These are phyloP conservation scores for Nasua narica DNA, from an alignment of 2,797 vertebrate genomes.

Conservation along the genomic window DNA sequence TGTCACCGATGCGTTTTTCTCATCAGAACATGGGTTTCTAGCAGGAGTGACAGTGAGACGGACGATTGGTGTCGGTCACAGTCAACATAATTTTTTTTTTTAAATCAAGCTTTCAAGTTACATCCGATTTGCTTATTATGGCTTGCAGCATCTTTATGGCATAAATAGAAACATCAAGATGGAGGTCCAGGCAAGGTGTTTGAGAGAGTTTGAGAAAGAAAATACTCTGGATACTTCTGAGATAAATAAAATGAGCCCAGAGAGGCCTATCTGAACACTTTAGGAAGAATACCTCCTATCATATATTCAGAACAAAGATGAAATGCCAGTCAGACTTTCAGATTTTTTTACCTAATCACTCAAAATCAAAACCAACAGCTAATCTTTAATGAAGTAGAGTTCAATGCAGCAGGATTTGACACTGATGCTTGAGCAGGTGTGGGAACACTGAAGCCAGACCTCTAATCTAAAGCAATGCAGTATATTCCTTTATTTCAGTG, in stretches of 20 bases:
- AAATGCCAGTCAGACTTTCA: background rate
- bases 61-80: background rate
- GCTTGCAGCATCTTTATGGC: background rate
- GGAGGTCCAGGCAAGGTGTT: background rate
- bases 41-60: background rate
- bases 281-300: background rate
- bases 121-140: background rate
- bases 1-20: background rate
- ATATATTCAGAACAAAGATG: slow-evolving; percentile 7
- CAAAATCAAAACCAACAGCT: slow-evolving; percentile 22
- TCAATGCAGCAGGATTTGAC: background rate
- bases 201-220: background rate
- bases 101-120: background rate
- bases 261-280: background rate
- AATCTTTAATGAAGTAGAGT: background rate
- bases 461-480: background rate
- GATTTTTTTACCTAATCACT: slow-evolving; percentile 39
- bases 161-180: background rate
- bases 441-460: background rate
- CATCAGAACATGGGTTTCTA: background rate
- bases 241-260: slow-evolving; percentile 4
- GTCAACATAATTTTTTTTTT: background rate
- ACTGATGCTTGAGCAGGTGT: background rate
- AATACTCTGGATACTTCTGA: background rate
- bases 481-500: background rate